Evolutionary conservation across 2,888 invertebrate genomes (phyloP).

Genomic region (Sympetrum striolatum): DNA sequence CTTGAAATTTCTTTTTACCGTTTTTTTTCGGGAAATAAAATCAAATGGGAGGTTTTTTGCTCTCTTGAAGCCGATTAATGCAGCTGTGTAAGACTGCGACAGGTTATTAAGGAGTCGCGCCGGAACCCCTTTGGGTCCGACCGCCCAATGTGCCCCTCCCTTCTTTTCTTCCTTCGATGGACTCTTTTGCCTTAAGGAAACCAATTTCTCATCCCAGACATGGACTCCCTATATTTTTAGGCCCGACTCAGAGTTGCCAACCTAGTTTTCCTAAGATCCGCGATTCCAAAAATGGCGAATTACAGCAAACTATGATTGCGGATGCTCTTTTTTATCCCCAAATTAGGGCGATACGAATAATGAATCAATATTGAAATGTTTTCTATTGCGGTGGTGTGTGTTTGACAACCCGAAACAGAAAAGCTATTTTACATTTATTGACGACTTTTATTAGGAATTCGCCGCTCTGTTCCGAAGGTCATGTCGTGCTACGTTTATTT

Average conservation of each 20-base stretch:
- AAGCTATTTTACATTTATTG: too few relatives aligned
- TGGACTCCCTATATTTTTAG: neutral
- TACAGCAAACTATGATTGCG: too few relatives aligned
- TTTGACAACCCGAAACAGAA: too few relatives aligned
- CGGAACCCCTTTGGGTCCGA: neutral
- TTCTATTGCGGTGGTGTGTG: too few relatives aligned
- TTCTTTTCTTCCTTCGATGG: neutral
- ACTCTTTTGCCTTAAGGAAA: neutral
- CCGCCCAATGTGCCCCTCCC: neutral
- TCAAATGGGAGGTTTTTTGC: neutral
- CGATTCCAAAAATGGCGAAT: too few relatives aligned
- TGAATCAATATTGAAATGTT: too few relatives aligned
- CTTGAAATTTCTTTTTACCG: neutral
- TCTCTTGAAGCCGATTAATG: conserved; percentile 26
- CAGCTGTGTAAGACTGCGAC: neutral
- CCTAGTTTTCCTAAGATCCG: too few relatives aligned
- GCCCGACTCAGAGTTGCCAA: neutral
- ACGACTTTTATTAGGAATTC: too few relatives aligned
- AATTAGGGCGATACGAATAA: too few relatives aligned
- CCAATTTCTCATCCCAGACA: conserved; percentile 6
- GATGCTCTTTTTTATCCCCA: too few relatives aligned
- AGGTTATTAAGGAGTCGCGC: conserved; percentile 3
- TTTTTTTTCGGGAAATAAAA: neutral
- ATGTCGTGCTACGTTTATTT: too few relatives aligned
- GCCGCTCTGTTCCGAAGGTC: neutral